Evolutionary conservation across 2,113 vertebrate genomes (phyloP).

Genomic region (Notarius lentiginosus): DNA sequence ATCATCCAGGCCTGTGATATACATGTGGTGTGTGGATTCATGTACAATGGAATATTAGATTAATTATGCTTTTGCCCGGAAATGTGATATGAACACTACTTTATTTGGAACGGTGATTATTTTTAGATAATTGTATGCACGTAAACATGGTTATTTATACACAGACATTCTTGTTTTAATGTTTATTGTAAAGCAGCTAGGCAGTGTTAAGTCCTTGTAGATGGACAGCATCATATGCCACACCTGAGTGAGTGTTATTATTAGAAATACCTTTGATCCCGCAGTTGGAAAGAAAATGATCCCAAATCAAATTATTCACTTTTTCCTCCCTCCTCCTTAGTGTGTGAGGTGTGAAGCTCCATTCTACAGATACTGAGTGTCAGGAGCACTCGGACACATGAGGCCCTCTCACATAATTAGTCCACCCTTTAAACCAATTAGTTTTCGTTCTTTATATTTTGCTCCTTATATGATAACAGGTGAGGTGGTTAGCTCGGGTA

Average conservation of each 20-base stretch:
- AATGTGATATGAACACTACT: not conserved
- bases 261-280: slow-evolving; percentile 41
- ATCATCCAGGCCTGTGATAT: not conserved
- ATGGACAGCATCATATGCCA: slow-evolving; percentile 14
- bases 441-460: slow-evolving; percentile 30
- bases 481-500: slow-evolving; percentile 8
- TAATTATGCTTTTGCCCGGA: slow-evolving; percentile 6
- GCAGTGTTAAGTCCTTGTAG: not conserved
- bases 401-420: slow-evolving; percentile 48
- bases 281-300: slow-evolving; percentile 44
- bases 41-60: not conserved
- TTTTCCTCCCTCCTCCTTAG: slow-evolving; percentile 10
- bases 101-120: not conserved
- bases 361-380: slow-evolving; percentile 47
- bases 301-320: slow-evolving; percentile 35
- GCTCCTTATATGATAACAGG: slow-evolving; percentile 19
- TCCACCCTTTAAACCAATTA: slow-evolving; percentile 51
- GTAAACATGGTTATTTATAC: not conserved
- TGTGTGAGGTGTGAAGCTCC: slow-evolving; percentile 43
- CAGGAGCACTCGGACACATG: slow-evolving; percentile 40
- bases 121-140: not conserved
- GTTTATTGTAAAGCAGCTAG: not conserved
- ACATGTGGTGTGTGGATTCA: not conserved
- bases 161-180: not conserved
- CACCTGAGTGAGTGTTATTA: slow-evolving; percentile 41